Conservation (phyloP, 2,888 invertebrate species). For the Antheraea yamamai region DNA sequence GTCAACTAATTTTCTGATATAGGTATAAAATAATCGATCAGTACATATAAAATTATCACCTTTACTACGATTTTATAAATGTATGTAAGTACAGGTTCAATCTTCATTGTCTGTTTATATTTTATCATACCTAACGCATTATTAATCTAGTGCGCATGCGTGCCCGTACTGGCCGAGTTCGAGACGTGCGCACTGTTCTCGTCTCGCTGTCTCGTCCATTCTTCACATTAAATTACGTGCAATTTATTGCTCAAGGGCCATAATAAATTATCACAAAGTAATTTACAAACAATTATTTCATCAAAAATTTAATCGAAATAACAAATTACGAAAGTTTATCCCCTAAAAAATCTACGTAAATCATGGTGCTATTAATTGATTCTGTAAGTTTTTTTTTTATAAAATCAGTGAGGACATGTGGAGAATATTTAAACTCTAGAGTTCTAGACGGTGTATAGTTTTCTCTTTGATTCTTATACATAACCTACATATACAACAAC, state of each 20-base stretch:
- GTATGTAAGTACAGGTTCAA: not conserved
- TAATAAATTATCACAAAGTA: constrained; percentile 66
- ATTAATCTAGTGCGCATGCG: constrained; percentile 47
- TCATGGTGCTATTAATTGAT: not conserved
- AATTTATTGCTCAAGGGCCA: constrained; percentile 66
- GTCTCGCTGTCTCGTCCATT: constrained; percentile 42
- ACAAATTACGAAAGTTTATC: constrained; percentile 35
- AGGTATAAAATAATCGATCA: not conserved
- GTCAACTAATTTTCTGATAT: not conserved
- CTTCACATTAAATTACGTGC: constrained; percentile 61
- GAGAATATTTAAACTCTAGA: not conserved
- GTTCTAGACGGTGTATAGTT: not conserved
- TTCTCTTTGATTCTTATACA: not conserved
- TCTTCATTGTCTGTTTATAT: not conserved
- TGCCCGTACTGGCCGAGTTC: constrained; percentile 14
- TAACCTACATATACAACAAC: too few relatives aligned
- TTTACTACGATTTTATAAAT: not conserved
- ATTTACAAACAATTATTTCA: constrained; percentile 70
- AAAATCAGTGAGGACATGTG: not conserved
- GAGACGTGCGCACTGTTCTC: constrained; percentile 38
- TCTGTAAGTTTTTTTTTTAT: not conserved
- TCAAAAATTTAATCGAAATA: constrained; percentile 54
- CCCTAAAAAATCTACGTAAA: not conserved
- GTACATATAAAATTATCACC: not conserved
- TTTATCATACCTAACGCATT: not conserved